phyloP scores from a whole-genome alignment of 1,140 invertebrate genomes.

The Megathymus violae region DNA sequence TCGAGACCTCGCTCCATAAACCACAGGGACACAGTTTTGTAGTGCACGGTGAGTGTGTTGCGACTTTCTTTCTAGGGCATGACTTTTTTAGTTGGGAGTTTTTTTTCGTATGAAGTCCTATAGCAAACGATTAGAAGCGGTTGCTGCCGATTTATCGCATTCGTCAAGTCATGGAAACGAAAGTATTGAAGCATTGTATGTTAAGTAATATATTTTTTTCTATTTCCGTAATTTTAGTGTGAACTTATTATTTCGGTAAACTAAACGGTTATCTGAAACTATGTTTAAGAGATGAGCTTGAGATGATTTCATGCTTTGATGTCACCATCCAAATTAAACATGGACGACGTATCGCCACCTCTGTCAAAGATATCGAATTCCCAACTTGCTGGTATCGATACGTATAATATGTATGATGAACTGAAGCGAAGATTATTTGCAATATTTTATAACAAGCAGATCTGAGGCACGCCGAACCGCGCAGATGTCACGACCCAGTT shows the following conservation, averaged over 20 bases:
- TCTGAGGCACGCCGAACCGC: background rate
- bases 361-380: background rate
- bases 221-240: too few relatives aligned
- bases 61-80: constrained; percentile 24
- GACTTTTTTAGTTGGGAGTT: background rate
- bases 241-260: too few relatives aligned
- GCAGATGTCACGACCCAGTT: background rate
- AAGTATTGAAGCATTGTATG: too few relatives aligned
- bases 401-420: background rate
- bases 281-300: too few relatives aligned
- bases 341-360: background rate
- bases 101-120: background rate
- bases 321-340: background rate
- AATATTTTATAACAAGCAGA: background rate
- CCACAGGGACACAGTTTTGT: constrained; percentile 21
- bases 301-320: background rate
- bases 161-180: too few relatives aligned
- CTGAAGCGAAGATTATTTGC: background rate
- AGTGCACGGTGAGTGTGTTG: constrained; percentile 12
- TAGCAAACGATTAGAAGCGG: too few relatives aligned
- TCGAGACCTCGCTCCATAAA: constrained; percentile 28
- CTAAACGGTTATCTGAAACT: too few relatives aligned
- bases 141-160: too few relatives aligned
- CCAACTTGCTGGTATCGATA: background rate
- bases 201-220: too few relatives aligned